A percentile compares a stretch with the other conserved stretches of the same genome.
Conservation (phyloP, 2,797 vertebrate species). For the Paramormyrops hopkinsi region DNA sequence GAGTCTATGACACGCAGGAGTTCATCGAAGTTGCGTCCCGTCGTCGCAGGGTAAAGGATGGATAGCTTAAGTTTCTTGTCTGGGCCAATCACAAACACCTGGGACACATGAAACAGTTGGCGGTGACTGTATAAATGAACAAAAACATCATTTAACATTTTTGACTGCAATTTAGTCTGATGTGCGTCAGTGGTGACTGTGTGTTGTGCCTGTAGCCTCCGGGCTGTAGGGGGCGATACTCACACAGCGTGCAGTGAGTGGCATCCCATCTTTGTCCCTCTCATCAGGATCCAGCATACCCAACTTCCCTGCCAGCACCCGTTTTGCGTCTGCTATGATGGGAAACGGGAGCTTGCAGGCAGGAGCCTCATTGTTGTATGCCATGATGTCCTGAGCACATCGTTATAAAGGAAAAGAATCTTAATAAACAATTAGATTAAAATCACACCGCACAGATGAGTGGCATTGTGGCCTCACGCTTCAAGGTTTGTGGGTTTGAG, state of each 20-base stretch:
- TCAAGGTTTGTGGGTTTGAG: background rate
- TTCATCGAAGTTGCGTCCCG: slow-evolving; percentile 92
- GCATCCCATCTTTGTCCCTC: slow-evolving; percentile 74
- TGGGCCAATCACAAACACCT: slow-evolving; percentile 94
- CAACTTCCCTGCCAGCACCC: slow-evolving; percentile 73
- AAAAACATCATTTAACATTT: background rate
- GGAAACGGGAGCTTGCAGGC: slow-evolving; percentile 74
- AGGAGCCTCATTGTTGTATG: slow-evolving; percentile 57
- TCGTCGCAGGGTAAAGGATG: slow-evolving; percentile 94
- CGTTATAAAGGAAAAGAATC: background rate
- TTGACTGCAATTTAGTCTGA: background rate
- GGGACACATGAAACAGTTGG: background rate
- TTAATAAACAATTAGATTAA: background rate
- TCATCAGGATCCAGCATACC: slow-evolving; percentile 96
- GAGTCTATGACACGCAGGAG: slow-evolving; percentile 85
- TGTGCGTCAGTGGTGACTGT: background rate
- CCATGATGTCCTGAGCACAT: slow-evolving; percentile 76
- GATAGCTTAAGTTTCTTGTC: slow-evolving; percentile 96
- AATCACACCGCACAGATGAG: background rate
- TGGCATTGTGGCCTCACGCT: background rate
- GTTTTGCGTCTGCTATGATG: slow-evolving; percentile 85
- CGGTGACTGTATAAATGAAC: background rate
- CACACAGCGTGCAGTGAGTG: slow-evolving; percentile 90
- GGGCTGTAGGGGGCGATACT: slow-evolving; percentile 41
- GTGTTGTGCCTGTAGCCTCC: background rate